A percentile compares a stretch with the other conserved stretches of the same genome.
These are phyloP conservation scores for Agrenia bidenticulata DNA, from an alignment of 2,888 invertebrate species.

Conservation along the genomic window DNA sequence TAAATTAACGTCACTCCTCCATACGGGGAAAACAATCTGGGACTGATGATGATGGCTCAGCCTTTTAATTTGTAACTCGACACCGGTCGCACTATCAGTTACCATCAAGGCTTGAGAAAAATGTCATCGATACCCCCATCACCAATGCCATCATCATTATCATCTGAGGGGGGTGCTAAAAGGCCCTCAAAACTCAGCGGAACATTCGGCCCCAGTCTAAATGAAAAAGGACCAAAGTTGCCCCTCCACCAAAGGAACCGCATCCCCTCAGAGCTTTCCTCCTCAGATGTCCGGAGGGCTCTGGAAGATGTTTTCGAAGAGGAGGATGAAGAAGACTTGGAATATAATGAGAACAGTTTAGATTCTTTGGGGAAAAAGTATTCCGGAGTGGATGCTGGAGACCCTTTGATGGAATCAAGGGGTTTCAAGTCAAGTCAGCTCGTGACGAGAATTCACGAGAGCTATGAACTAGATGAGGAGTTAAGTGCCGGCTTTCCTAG, in stretches of 20 bases:
- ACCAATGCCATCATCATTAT: too few species aligned
- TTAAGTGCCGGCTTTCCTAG: conserved; percentile 46
- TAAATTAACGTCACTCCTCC: background rate
- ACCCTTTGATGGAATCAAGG: too few species aligned
- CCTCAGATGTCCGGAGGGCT: conserved; percentile 5
- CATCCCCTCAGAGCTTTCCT: conserved; percentile 5
- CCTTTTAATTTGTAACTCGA: too few species aligned
- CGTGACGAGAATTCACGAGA: conserved; percentile 1
- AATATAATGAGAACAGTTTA: background rate
- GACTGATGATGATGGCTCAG: too few species aligned
- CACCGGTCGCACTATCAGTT: too few species aligned
- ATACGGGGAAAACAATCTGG: conserved; percentile 5
- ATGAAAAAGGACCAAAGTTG: conserved; percentile 9
- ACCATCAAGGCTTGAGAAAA: too few species aligned
- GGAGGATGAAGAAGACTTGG: conserved; percentile 23
- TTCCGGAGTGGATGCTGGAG: conserved; percentile 13
- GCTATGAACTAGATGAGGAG: conserved; percentile 36
- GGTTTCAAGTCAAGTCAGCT: background rate
- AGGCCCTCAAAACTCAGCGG: conserved; percentile 17
- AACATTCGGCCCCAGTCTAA: conserved; percentile 23
- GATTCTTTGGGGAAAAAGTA: conserved; percentile 12
- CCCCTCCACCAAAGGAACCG: conserved; percentile 1
- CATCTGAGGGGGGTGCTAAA: conserved; percentile 4
- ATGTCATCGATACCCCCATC: too few species aligned
- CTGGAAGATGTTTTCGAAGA: conserved; percentile 26